Conservation (phyloP, 2,797 vertebrate genomes). For the Siniperca scherzeri region DNA sequence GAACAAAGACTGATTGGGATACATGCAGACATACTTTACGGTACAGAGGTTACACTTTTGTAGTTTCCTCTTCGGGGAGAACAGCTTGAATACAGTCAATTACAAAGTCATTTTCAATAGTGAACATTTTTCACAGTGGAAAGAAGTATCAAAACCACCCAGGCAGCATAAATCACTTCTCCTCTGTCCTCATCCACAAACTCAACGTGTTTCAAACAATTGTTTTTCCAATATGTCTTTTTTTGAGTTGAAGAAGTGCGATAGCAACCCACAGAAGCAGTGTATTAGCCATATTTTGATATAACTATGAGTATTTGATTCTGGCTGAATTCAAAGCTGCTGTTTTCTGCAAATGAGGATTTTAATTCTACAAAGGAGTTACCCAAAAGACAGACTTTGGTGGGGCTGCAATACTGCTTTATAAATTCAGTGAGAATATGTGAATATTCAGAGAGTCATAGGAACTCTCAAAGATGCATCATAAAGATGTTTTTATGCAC, state of each 20-base stretch:
- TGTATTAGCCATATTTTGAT: neutral
- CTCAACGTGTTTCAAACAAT: constrained; percentile 4
- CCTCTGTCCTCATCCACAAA: constrained; percentile 14
- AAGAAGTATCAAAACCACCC: constrained; percentile 20
- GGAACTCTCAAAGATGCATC: constrained; percentile 15
- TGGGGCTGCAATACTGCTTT: neutral
- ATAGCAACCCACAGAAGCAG: neutral
- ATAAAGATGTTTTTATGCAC: constrained; percentile 20
- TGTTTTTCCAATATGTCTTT: neutral
- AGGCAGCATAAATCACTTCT: constrained; percentile 18
- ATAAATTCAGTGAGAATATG: constrained; percentile 17
- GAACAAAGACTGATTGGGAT: constrained; percentile 30
- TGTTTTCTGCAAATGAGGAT: constrained; percentile 1
- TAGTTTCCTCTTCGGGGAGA: neutral
- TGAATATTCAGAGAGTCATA: constrained; percentile 16
- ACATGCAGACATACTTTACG: neutral
- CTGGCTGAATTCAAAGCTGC: constrained; percentile 6
- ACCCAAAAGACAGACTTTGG: neutral
- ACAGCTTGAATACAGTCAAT: constrained; percentile 22
- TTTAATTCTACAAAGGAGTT: neutral
- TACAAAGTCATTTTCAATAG: constrained; percentile 42
- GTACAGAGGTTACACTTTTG: neutral
- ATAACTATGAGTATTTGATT: neutral
- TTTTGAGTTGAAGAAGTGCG: neutral
- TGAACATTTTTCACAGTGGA: neutral